Evolutionary conservation across 2,113 vertebrate genomes (phyloP), one percentile per base, ranked within the genome.

Genomic region (Myrmecophaga tridactyla): DNA sequence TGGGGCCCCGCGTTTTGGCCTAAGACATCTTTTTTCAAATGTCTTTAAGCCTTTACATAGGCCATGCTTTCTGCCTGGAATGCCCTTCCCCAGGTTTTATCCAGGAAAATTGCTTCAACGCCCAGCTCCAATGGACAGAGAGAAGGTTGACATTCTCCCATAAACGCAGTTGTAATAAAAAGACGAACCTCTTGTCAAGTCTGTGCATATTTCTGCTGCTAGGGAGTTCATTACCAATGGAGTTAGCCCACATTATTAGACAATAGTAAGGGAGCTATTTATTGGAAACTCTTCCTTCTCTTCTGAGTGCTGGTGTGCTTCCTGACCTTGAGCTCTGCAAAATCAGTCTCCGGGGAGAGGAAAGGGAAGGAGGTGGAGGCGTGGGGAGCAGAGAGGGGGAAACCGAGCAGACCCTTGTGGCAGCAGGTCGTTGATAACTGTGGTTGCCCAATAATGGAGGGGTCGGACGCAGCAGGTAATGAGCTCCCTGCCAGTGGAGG

Each of bases 211-310:
- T 15, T 15, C 62, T 18, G 14, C 76, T 0, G 8, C 43, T 8
- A 1, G 23, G 17, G 43, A 1, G 21, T 27, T 60, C 43, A 25
- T 67, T 75, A 31, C 23, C n/a, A 46, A 17, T 12, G 21, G 48
- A 3, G 31, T 25, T 29, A 29, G 58, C 13, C 36, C 51, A 6
- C 11, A 1, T 56, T 34, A 8, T 62, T 75, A 63, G 9, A 72
- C 27, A 13, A 9, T 20, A n/a, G n/a, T n/a, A n/a, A n/a, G n/a
- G n/a, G n/a, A 0, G 0, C 56, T 7, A 0, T 31, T 10, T 7
- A 0, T 31, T 10, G 58, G 80, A 56, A 89, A 76, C 65, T 67
- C 39, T 84, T 43, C 58, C 60, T 48, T 58, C 72, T 51, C 43
- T 72, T 7, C 21, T 48, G 65, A 60, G n/a, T 67, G 48, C 39